Conservation (phyloP, 2,113 vertebrate genomes). For the Oenanthe oenanthe region DNA sequence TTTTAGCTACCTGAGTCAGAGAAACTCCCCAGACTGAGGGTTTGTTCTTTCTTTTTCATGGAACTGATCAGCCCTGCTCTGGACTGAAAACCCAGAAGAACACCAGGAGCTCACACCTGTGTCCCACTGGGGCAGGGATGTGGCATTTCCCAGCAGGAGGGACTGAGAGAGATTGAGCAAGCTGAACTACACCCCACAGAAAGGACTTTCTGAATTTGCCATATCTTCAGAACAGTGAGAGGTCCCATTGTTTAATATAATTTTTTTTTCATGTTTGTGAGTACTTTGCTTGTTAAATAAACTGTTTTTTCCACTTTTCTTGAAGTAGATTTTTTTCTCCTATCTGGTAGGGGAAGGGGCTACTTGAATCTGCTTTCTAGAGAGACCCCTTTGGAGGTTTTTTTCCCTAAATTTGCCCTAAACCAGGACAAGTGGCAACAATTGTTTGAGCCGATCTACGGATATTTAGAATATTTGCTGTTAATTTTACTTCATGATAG, state of each 20-base stretch:
- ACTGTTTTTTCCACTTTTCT: neutral
- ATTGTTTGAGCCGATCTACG: neutral
- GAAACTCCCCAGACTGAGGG: neutral
- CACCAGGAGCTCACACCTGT: neutral
- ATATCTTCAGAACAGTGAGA: neutral
- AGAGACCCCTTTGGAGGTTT: neutral
- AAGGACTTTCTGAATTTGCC: neutral
- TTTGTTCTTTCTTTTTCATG: neutral
- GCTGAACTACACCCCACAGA: rapidly evolving
- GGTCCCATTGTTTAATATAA: neutral
- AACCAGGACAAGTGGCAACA: neutral
- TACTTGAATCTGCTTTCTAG: neutral
- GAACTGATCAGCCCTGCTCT: neutral
- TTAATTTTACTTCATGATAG: neutral
- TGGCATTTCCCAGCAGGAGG: neutral
- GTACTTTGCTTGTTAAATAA: neutral
- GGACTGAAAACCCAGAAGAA: neutral
- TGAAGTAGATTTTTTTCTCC: neutral
- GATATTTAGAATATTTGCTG: neutral
- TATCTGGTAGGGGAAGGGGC: too few relatives aligned
- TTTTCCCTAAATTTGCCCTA: neutral
- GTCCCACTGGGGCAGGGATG: rapidly evolving
- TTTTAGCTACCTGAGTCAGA: neutral
- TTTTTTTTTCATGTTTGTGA: neutral
- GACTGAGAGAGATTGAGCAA: neutral